These are phyloP conservation scores for Labeo rohita DNA, from an alignment of 2,113 vertebrate species.

Conservation along the genomic window DNA sequence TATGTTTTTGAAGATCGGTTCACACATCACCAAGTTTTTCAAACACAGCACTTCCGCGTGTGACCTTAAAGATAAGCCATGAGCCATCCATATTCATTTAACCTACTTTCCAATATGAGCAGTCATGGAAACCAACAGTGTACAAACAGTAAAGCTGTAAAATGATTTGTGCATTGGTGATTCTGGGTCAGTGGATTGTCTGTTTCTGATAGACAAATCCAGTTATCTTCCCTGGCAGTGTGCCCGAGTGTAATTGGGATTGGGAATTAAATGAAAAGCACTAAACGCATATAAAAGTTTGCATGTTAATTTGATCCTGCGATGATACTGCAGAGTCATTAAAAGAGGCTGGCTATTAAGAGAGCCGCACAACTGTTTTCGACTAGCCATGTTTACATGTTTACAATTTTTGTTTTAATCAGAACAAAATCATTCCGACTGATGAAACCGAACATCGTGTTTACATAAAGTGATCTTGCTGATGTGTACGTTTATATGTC, in stretches of 20 bases:
- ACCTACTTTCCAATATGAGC: neutral
- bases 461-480: neutral
- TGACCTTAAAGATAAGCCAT: neutral
- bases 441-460: neutral
- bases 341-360: neutral
- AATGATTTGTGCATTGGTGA: neutral
- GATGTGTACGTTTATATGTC: neutral
- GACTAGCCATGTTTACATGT: no score
- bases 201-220: neutral
- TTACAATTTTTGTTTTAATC: no score
- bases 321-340: neutral
- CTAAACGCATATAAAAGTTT: neutral
- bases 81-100: neutral
- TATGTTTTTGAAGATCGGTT: neutral
- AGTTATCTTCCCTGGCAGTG: neutral
- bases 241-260: neutral
- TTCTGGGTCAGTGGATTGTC: conserved; percentile 8
- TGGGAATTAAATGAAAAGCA: neutral
- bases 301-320: neutral
- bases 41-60: neutral
- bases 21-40: neutral
- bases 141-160: conserved; percentile 17
- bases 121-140: neutral
- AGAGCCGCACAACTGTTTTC: neutral
- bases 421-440: neutral